Evolutionary conservation across 2,888 invertebrate genomes (phyloP).

Genomic region (Melieria crassipennis): DNA sequence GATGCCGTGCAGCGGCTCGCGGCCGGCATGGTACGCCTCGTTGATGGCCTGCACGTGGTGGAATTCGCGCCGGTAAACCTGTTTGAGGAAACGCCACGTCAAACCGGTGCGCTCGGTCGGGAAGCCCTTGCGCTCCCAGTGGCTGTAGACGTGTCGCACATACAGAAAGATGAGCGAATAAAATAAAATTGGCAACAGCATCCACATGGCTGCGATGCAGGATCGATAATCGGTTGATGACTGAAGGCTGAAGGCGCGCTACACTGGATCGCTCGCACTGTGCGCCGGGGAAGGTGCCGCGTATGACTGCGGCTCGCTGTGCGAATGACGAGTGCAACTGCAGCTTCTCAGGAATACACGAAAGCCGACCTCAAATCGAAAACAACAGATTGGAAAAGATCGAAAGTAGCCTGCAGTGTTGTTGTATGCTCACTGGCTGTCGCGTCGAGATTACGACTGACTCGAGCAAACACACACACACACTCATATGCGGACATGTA

Average conservation of each 20-base stretch:
- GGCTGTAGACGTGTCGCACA: conserved; percentile 57
- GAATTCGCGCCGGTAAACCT: conserved; percentile 56
- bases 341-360: too few species aligned
- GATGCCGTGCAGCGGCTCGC: conserved; percentile 68
- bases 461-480: neutral
- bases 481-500: neutral
- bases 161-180: conserved; percentile 51
- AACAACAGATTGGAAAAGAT: conserved; percentile 24
- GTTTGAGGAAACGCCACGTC: conserved; percentile 48
- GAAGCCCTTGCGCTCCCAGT: conserved; percentile 59
- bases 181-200: conserved; percentile 55
- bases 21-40: conserved; percentile 55
- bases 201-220: conserved; percentile 50
- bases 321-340: too few species aligned
- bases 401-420: conserved; percentile 29
- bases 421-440: neutral
- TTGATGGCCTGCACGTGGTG: conserved; percentile 54
- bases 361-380: neutral
- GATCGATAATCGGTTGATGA: neutral
- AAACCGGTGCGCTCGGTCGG: conserved; percentile 51
- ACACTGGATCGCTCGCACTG: too few species aligned
- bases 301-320: too few species aligned
- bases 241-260: neutral
- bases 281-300: too few species aligned
- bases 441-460: neutral